These are phyloP conservation scores for Hipposideros armiger DNA, from an alignment of 2,113 vertebrate species.

Conservation along the genomic window DNA sequence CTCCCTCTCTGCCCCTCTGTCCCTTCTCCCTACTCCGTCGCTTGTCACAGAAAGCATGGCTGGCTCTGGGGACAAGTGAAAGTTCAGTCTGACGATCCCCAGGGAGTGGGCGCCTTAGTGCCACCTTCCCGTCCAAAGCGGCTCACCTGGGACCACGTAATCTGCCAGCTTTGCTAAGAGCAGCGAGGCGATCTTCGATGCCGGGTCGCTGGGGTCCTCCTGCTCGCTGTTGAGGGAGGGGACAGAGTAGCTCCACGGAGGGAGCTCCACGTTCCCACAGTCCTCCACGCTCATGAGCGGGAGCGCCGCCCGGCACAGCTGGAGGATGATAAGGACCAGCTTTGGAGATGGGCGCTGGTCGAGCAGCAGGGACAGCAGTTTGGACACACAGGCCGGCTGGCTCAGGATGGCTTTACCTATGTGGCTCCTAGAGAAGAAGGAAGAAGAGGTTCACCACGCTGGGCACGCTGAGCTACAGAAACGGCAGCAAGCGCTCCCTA, in stretches of 20 bases:
- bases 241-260: conserved; percentile 97
- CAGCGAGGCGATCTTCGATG: conserved; percentile 96
- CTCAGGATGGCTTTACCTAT: conserved; percentile 99
- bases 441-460: neutral
- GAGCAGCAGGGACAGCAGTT: conserved; percentile 96
- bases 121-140: fast-evolving
- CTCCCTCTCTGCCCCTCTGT: neutral
- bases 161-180: conserved; percentile 97
- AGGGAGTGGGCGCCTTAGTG: neutral
- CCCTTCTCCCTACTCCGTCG: neutral
- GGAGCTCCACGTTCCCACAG: conserved; percentile 97
- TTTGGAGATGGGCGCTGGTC: conserved; percentile 99
- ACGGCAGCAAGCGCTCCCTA: neutral
- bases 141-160: conserved; percentile 97
- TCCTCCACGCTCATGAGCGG: conserved; percentile 99
- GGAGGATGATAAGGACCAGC: conserved; percentile 97
- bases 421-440: conserved; percentile 92
- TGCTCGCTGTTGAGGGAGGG: conserved; percentile 95
- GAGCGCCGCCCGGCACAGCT: conserved; percentile 96
- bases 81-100: neutral
- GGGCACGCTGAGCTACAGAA: neutral
- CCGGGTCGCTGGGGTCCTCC: conserved; percentile 96
- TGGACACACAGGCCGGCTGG: conserved; percentile 99
- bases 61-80: fast-evolving
- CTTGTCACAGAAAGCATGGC: neutral